phyloP scores from a whole-genome alignment of 2,888 invertebrate genomes.

The Nebria brevicollis region DNA sequence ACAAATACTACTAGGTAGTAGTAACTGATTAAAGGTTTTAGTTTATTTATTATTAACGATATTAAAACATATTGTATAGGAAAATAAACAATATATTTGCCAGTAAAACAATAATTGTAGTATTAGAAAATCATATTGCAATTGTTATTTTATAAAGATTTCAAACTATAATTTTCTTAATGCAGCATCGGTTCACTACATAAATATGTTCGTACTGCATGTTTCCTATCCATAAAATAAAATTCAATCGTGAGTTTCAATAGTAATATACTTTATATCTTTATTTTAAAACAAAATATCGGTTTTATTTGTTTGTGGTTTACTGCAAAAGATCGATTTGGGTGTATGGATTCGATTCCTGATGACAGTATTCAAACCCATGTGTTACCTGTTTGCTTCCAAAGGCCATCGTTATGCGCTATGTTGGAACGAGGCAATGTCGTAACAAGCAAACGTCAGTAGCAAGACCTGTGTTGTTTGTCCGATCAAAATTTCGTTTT shows the following conservation, averaged over 20 bases:
- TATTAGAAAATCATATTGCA: too few relatives aligned
- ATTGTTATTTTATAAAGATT: too few relatives aligned
- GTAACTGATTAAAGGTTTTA: neutral
- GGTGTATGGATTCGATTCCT: neutral
- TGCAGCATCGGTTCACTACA: too few relatives aligned
- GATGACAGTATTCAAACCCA: conserved; percentile 20
- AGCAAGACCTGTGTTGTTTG: conserved; percentile 6
- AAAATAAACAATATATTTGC: too few relatives aligned
- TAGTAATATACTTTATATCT: neutral
- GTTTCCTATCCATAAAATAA: neutral
- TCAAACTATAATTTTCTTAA: too few relatives aligned
- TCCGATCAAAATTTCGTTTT: conserved; percentile 40
- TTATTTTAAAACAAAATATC: neutral
- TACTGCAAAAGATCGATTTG: neutral
- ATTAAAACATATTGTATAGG: too few relatives aligned
- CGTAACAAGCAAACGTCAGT: conserved; percentile 32
- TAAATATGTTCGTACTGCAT: too few relatives aligned
- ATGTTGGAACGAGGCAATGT: neutral
- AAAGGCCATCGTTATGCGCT: conserved; percentile 10
- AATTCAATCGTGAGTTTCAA: neutral
- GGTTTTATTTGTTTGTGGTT: neutral
- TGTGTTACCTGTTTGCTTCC: conserved; percentile 26
- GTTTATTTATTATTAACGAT: too few relatives aligned
- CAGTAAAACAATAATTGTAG: too few relatives aligned
- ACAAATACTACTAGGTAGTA: neutral